Evolutionary conservation across 2,888 invertebrate species (phyloP), one percentile per base, ranked within the genome.

Genomic region (Ceraclea dissimilis): DNA sequence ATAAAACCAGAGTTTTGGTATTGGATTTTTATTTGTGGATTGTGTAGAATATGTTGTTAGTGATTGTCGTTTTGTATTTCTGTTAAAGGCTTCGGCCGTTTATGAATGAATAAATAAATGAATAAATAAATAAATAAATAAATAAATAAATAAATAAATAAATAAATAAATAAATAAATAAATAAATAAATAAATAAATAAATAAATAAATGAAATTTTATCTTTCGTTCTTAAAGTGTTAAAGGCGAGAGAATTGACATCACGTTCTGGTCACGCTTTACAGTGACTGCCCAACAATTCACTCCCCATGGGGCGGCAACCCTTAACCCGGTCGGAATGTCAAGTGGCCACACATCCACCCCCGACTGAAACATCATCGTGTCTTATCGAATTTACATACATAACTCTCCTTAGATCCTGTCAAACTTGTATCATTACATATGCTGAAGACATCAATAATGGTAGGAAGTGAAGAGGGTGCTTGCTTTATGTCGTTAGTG

Each of bases 251-350:
- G 26, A 10, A 6, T 26, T 26, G 26, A 16, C 50, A 49, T 49
- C 58, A 58, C 55, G 58, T 58, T 19, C 44, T 34, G 49, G 56
- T 56, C 52, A 48, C 56, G 52, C 39, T 39, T 33, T 19, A 33
- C 33, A 19, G 52, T 5, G 48, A 34, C 26, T 46, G 48, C 18
- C 47, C 47, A 47, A 47, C 47, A 21, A 47, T 39, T 39, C 39
- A 39, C 48, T 46, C 48, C 48, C 31, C 39, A 39, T 13, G 39
- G 39, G 39, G 53, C 31, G 33, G 47, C 53, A 31, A 39, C 52
- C 44, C 39, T 17, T 20, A 11, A 17, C 52, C 26, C 52, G 46
- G 8, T 16, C 18, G 47, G 53, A 47, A 53, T 53, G 53, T 53
- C 53, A 53, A 53, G 53, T 53, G 53, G 34, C 48, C 48, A 21